Evolutionary conservation across 2,797 vertebrate species (phyloP).

Genomic region (Sibirionetta formosa): DNA sequence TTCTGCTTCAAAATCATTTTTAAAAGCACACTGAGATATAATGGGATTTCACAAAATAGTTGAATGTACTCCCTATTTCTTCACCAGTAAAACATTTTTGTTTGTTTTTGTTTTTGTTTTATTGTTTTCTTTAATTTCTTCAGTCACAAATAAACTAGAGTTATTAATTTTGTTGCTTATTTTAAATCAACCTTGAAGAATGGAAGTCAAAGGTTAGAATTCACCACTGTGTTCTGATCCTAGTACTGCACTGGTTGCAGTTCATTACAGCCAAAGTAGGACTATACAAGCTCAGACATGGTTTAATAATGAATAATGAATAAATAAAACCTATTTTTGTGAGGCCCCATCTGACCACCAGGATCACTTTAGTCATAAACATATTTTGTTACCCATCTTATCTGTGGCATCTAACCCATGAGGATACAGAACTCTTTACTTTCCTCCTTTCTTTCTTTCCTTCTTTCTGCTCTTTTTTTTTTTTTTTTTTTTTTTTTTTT

Average conservation of each 20-base stretch:
- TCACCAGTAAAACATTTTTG: background rate
- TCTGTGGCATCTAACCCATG: background rate
- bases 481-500: background rate
- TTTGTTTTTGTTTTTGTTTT: background rate
- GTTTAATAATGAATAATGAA: background rate
- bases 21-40: background rate
- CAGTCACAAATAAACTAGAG: background rate
- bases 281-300: background rate
- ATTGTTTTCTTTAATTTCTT: background rate
- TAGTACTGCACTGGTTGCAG: background rate
- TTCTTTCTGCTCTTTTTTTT: background rate
- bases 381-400: background rate
- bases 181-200: background rate
- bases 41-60: background rate
- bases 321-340: background rate
- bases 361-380: background rate
- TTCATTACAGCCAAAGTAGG: background rate
- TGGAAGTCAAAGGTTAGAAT: background rate
- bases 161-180: background rate
- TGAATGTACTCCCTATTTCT: background rate
- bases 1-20: background rate
- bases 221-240: background rate
- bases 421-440: background rate
- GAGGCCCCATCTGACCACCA: background rate
- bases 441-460: background rate